phyloP scores from a whole-genome alignment of 2,113 vertebrate genomes.

The Nothocercus julius region DNA sequence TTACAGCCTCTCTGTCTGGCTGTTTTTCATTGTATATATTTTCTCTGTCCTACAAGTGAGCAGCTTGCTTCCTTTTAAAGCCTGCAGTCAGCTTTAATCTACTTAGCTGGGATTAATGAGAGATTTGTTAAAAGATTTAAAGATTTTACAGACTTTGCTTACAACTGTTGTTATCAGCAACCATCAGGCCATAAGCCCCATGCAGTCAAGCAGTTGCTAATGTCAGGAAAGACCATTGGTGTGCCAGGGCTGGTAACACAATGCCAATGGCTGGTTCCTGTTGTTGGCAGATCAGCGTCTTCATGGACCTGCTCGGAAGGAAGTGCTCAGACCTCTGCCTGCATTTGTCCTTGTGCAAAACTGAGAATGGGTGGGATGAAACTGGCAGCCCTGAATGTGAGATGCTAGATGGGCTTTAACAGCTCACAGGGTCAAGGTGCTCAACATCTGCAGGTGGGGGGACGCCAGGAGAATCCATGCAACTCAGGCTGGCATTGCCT shows the following conservation, averaged over 20 bases:
- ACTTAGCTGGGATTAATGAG: slow-evolving; percentile 60
- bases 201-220: background rate
- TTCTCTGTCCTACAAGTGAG: slow-evolving; percentile 23
- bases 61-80: slow-evolving; percentile 40
- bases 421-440: background rate
- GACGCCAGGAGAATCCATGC: background rate
- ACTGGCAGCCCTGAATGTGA: background rate
- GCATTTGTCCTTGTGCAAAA: background rate
- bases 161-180: slow-evolving; percentile 30
- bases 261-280: background rate
- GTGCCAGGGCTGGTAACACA: background rate
- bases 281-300: background rate
- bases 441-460: fast-evolving
- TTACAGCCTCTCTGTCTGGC: background rate
- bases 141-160: slow-evolving; percentile 48
- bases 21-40: background rate
- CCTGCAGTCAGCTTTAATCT: slow-evolving; percentile 53
- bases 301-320: background rate
- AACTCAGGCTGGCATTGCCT: background rate
- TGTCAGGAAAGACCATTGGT: background rate
- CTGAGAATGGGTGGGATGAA: background rate
- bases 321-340: background rate
- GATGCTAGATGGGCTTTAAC: background rate
- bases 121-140: slow-evolving; percentile 67
- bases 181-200: background rate